Evolutionary conservation across 2,888 invertebrate genomes (phyloP).

Genomic region (Rhyacophila evoluta): DNA sequence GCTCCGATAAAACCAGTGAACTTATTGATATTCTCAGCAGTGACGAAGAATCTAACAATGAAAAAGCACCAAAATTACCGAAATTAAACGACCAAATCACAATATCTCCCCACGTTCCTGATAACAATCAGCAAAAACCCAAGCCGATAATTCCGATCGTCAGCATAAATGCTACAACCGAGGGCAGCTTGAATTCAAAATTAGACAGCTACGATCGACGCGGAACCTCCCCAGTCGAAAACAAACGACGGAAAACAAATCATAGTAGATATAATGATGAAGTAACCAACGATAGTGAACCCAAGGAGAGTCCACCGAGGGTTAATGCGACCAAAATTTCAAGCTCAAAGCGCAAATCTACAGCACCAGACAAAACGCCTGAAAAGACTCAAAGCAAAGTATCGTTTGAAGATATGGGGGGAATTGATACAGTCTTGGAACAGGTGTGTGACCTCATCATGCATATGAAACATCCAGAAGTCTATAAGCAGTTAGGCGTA

Average conservation of each 20-base stretch:
- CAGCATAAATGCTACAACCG: constrained; percentile 42
- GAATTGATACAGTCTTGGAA: constrained; percentile 79
- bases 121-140: constrained; percentile 43
- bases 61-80: constrained; percentile 63
- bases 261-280: constrained; percentile 54
- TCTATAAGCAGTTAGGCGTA: constrained; percentile 87
- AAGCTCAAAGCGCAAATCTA: constrained; percentile 55
- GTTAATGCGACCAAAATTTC: constrained; percentile 59
- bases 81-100: constrained; percentile 69
- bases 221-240: constrained; percentile 57
- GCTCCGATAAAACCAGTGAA: constrained; percentile 62
- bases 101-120: constrained; percentile 47
- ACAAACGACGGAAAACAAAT: constrained; percentile 49
- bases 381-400: constrained; percentile 63
- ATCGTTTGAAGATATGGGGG: constrained; percentile 84
- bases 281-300: constrained; percentile 61
- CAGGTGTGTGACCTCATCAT: constrained; percentile 80
- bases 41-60: constrained; percentile 64
- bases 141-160: constrained; percentile 41
- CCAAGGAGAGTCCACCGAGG: constrained; percentile 60
- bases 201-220: constrained; percentile 6
- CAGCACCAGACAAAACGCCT: constrained; percentile 59
- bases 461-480: constrained; percentile 90
- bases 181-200: not conserved
- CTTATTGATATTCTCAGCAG: constrained; percentile 68